Base-by-base conservation (phyloP, 2,797 vertebrate genomes). In the Acipenser oxyrinchus region DNA sequence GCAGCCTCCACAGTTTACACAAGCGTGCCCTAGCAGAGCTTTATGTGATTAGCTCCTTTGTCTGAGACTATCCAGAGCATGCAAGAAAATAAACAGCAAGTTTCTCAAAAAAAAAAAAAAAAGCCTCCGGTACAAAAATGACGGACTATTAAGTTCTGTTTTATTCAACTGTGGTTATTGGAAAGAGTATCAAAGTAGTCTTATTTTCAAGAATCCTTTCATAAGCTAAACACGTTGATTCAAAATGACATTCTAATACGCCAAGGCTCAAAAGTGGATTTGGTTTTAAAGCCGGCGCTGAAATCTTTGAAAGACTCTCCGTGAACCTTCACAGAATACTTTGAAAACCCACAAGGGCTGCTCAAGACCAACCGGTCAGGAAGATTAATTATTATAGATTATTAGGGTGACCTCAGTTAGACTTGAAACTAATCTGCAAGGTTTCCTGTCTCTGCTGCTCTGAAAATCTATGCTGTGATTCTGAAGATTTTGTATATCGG, bases 131-230 rank as follows among this genome's bases (percentile, higher is more conserved):
- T 37, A 10, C 8, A 62, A 62, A 48, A 62, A 23, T 37, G 8
- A 62, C 9, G 23, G 60, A 18, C 60, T 48, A 8, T 62, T 62
- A 62, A 15, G 18, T 62, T 62, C 8, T 62, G 60, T 62, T 62
- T 62, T 58, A 10, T 62, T 18, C 10, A 60, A 62, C 48, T 62
- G 60, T 6, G 60, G 60, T 37, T 62, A 23, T 48, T 62, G 60
- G 60, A 62, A 62, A 37, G 60, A 9, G 15, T 10, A 23, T 62
- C 60, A 62, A 37, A 62, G 60, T 4, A n/a, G 10, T 12, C 6
- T 58, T 58, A 58, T 58, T 58, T 58, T n/a, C 55, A 58, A 12
- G 13, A n/a, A 58, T 58, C n/a, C 13, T 7, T 62, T 10, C 23
- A 18, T 37, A 48, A 37, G 18, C 48, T 62, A 62, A 62, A 37